Conservation (phyloP, 2,888 invertebrate genomes). For the Protonemura montana region DNA sequence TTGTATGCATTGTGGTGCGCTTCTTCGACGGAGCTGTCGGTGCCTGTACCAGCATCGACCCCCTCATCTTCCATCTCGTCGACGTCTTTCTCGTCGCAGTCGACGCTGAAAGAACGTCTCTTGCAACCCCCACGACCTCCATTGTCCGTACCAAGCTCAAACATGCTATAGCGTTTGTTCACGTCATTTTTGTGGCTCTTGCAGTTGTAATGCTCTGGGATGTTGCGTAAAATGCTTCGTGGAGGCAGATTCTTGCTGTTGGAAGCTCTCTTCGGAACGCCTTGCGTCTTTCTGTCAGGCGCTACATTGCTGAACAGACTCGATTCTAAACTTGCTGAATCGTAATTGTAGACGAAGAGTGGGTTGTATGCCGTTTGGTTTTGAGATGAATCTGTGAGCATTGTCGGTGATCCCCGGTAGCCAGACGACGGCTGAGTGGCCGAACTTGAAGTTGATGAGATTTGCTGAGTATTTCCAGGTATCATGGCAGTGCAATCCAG, state of each 20-base stretch:
- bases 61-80: constrained; percentile 61
- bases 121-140: constrained; percentile 57
- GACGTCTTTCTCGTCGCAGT: constrained; percentile 58
- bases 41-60: constrained; percentile 50
- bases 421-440: constrained; percentile 86
- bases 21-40: constrained; percentile 49
- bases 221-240: constrained; percentile 75
- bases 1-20: constrained; percentile 8
- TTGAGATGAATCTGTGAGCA: constrained; percentile 76
- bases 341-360: constrained; percentile 83
- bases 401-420: constrained; percentile 85
- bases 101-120: constrained; percentile 51
- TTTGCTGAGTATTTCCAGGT: constrained; percentile 49
- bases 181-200: constrained; percentile 62
- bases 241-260: constrained; percentile 69
- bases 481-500: constrained; percentile 67
- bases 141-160: constrained; percentile 69
- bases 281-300: constrained; percentile 60
- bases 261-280: constrained; percentile 68
- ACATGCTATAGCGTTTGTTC: constrained; percentile 80
- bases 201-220: constrained; percentile 59
- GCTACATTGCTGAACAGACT: constrained; percentile 62
- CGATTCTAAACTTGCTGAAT: constrained; percentile 77
- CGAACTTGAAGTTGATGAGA: constrained; percentile 66
- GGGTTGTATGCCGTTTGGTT: constrained; percentile 74